Base-by-base conservation (phyloP, 2,888 invertebrate genomes). In the Keiferia lycopersicella region DNA sequence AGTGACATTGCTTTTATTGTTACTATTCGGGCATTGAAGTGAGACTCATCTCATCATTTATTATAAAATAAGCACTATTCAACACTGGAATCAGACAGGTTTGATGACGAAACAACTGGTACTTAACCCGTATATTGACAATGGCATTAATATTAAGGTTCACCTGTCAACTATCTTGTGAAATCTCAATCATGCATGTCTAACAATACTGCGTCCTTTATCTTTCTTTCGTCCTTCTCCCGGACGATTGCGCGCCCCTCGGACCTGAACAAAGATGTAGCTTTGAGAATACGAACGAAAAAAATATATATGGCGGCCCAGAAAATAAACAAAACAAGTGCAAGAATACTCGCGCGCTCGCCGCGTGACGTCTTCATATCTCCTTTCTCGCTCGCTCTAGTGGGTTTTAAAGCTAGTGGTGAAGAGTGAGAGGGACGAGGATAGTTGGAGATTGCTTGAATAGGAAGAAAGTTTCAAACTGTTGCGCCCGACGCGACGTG, bases 341-440 rank as follows among this genome's bases (percentile, higher is more conserved):
- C 85, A 89, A 86, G 84, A 88, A 89, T 88, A 87, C 84, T 86
- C 88, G 88, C 88, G 88, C 89, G 88, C 87, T 85, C 84, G 84
- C 86, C 81, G 84, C 83, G 88, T 91, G 90, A 91, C 91, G 91
- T 91, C 91, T 91, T 91, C 86, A 91, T 91, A 87, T 87, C 79
- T 72, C 75, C 83, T 74, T 77, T 91, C 91, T 77, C 79, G 76
- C 74, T 91, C 86, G 64, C 84, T 71, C 87, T 74, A 77, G 74
- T 76, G 72, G 78, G 74, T 73, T 73, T 73, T 67, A 69, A 69
- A 56, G 62, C 59, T 63, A 60, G 18, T 14, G 50, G 30, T 7
- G 68, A 67, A 64, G 89, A 67, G 76, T 66, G 81, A 90, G 72
- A 77, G 73, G 76, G 88, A 89, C 72, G 71, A 80, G 70, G 66